Conservation (phyloP, 1,140 invertebrate species). For the Himalopsyche phryganea region DNA sequence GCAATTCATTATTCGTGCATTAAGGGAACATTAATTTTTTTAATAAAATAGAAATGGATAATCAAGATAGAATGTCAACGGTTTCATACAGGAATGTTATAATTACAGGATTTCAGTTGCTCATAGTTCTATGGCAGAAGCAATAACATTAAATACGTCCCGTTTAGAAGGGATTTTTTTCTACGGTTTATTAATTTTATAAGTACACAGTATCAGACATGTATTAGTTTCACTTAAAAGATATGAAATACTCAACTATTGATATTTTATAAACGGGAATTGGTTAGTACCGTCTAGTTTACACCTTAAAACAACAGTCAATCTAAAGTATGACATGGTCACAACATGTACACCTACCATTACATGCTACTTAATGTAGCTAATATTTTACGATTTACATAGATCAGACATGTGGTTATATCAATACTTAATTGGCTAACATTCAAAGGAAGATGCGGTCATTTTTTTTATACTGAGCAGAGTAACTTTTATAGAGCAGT, state of each 20-base stretch:
- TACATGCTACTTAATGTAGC: constrained; percentile 21
- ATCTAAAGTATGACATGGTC: constrained; percentile 21
- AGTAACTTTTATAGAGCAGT: too few relatives aligned
- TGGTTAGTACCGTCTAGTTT: background rate
- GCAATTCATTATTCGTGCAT: too few relatives aligned
- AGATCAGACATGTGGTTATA: constrained; percentile 35
- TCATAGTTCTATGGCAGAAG: too few relatives aligned
- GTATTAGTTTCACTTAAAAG: constrained; percentile 29
- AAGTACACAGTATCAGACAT: constrained; percentile 36
- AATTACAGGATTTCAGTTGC: too few relatives aligned
- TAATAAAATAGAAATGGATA: too few relatives aligned
- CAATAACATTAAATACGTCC: too few relatives aligned
- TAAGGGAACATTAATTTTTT: too few relatives aligned
- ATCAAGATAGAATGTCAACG: too few relatives aligned
- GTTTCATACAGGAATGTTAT: too few relatives aligned
- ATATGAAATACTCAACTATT: constrained; percentile 9
- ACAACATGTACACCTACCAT: constrained; percentile 26
- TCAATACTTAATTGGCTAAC: constrained; percentile 29
- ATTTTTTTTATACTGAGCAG: background rate
- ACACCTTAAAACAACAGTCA: constrained; percentile 2
- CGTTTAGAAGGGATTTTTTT: too few relatives aligned
- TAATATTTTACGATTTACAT: constrained; percentile 27
- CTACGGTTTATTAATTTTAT: constrained; percentile 17
- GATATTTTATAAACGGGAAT: background rate
- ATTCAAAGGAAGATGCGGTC: constrained; percentile 22